Percentiles rank a stretch among this genome's conserved stretches.
Evolutionary conservation across 1,140 invertebrate genomes (phyloP).

Genomic region (Armadillidium nasatum): DNA sequence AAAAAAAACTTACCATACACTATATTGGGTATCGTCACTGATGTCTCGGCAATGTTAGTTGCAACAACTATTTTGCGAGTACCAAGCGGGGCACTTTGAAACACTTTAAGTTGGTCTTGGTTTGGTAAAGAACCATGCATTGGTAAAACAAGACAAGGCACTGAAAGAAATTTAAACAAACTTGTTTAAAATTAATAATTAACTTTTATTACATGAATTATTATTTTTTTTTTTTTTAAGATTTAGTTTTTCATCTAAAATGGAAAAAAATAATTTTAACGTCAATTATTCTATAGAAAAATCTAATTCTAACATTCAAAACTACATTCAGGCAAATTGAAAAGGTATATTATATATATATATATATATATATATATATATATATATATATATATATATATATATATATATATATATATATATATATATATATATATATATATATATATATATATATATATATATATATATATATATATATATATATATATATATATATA

Average conservation of each 20-base stretch:
- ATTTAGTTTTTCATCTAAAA: background rate
- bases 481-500: too few species aligned
- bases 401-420: too few species aligned
- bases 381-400: too few species aligned
- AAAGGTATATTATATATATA: too few species aligned
- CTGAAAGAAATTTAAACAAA: background rate
- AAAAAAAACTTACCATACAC: constrained; percentile 66
- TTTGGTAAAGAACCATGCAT: constrained; percentile 87
- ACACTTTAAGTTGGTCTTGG: constrained; percentile 81
- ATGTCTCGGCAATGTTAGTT: constrained; percentile 97
- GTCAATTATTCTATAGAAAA: background rate
- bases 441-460: too few species aligned
- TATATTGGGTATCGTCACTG: constrained; percentile 85
- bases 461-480: too few species aligned
- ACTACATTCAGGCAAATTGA: too few species aligned
- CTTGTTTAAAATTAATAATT: background rate
- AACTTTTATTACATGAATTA: background rate
- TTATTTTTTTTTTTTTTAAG: background rate
- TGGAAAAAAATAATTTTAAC: background rate
- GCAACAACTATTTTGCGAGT: constrained; percentile 87
- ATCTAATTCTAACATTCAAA: too few species aligned
- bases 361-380: too few species aligned
- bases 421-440: too few species aligned
- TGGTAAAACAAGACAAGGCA: constrained; percentile 61
- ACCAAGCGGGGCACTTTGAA: constrained; percentile 67